phyloP scores from a whole-genome alignment of 2,113 vertebrate species.

The Anguilla rostrata region DNA sequence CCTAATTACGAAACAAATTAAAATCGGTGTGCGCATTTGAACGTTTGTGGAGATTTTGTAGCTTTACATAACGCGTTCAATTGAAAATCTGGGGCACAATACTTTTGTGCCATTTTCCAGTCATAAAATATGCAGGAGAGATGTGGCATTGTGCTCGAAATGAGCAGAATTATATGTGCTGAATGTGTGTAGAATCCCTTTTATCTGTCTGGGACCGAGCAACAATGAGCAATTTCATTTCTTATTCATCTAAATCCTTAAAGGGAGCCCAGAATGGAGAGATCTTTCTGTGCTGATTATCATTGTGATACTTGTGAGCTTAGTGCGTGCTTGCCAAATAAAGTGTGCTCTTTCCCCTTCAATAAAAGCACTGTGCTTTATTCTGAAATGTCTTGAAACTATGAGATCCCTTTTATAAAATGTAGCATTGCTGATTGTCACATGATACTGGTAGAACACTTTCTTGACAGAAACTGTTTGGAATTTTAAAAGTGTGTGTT shows the following conservation, averaged over 20 bases:
- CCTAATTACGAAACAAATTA: not conserved
- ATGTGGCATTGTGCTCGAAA: not conserved
- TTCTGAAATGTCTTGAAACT: not conserved
- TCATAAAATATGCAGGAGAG: constrained; percentile 9
- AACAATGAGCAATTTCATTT: constrained; percentile 4
- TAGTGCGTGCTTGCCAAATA: not conserved
- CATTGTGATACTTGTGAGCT: not conserved
- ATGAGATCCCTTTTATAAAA: not conserved
- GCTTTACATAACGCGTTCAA: not conserved
- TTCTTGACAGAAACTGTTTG: not conserved
- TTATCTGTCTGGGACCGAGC: not conserved
- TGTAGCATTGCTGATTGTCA: not conserved
- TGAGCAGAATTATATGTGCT: not conserved
- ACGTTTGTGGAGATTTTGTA: not conserved
- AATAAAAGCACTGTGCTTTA: not conserved
- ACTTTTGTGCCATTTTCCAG: not conserved
- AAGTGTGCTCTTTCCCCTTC: not conserved
- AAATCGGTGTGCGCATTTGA: not conserved
- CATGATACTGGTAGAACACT: too few relatives aligned
- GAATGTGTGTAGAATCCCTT: constrained; percentile 8
- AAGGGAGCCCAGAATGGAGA: not conserved
- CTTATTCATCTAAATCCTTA: not conserved
- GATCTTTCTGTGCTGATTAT: not conserved
- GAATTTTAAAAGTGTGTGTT: too few relatives aligned
- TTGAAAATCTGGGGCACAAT: not conserved